Evolutionary conservation across 2,113 vertebrate species (phyloP), one percentile per base, ranked within the genome.

Genomic region (Gadus chalcogrammus): DNA sequence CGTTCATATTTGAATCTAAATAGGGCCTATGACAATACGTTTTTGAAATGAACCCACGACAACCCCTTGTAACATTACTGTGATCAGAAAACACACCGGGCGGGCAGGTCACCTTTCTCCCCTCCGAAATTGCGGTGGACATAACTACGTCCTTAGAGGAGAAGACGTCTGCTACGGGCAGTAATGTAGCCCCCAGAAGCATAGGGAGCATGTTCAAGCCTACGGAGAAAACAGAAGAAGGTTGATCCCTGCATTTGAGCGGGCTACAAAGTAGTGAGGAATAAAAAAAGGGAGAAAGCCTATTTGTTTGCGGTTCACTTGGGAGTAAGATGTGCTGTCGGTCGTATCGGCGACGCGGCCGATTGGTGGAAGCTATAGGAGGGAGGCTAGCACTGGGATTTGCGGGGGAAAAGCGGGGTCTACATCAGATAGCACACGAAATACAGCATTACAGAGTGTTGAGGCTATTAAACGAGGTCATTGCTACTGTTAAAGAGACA

Each of bases 111-210:
- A 90, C 89, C 89, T 90, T 85, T 70, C 74, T 86, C 31, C 31
- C 31, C 73, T 90, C 86, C 72, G 80, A 84, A 86, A 90, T 79
- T 78, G 82, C 84, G 80, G 71, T 65, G 16, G 79, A 81, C 67
- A 68, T 69, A 73, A 90, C 80, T 90, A 90, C 79, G 84, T 89
- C 91, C 82, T 91, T 85, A 75, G 87, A 89, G 80, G 90, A 88
- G 24, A 92, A 85, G 87, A 90, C 66, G 83, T 71, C 90, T 85
- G 92, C 92, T 86, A 93, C 88, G 31, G 92, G 90, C 77, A 93
- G 87, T 88, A 93, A 92, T 75, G 85, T 83, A 84, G 91, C 90
- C 87, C 92, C 92, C 84, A 93, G 90, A 86, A 93, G 91, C 88
- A 91, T 78, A 78, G 92, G 92, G 88, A 93, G 90, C 73, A 64